phyloP scores from a whole-genome alignment of 2,888 invertebrate species.

The Didymodactylos carnosus region DNA sequence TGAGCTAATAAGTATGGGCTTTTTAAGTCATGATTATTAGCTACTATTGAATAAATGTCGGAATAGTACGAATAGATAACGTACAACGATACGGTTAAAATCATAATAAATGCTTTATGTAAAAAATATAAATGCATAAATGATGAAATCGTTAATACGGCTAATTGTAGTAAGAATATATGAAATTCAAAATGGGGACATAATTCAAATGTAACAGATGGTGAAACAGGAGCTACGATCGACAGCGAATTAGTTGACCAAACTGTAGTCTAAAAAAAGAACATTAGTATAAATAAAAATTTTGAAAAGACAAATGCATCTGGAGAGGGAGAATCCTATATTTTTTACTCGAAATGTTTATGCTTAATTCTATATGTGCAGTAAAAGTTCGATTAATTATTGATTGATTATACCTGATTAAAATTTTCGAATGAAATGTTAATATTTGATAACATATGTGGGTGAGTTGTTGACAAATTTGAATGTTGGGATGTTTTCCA shows the following conservation, averaged over 20 bases:
- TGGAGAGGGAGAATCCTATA: too few relatives aligned
- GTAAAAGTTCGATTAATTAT: too few relatives aligned
- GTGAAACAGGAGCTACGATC: not conserved
- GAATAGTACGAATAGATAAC: not conserved
- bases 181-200: constrained; percentile 8
- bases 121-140: constrained; percentile 10
- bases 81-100: not conserved
- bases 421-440: too few relatives aligned
- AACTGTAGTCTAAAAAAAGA: not conserved
- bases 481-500: not conserved
- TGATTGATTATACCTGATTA: too few relatives aligned
- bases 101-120: constrained; percentile 5
- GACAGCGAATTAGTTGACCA: not conserved
- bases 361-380: too few relatives aligned
- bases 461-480: too few relatives aligned
- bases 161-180: constrained; percentile 2
- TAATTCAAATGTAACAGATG: not conserved
- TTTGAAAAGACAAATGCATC: too few relatives aligned
- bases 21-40: not conserved
- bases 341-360: too few relatives aligned
- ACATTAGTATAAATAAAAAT: not conserved
- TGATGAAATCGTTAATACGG: constrained; percentile 1
- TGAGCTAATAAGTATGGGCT: not conserved
- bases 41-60: constrained; percentile 1
- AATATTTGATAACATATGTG: too few relatives aligned